phyloP scores from a whole-genome alignment of 2,797 vertebrate genomes.

The Rhinogobio ventralis region DNA sequence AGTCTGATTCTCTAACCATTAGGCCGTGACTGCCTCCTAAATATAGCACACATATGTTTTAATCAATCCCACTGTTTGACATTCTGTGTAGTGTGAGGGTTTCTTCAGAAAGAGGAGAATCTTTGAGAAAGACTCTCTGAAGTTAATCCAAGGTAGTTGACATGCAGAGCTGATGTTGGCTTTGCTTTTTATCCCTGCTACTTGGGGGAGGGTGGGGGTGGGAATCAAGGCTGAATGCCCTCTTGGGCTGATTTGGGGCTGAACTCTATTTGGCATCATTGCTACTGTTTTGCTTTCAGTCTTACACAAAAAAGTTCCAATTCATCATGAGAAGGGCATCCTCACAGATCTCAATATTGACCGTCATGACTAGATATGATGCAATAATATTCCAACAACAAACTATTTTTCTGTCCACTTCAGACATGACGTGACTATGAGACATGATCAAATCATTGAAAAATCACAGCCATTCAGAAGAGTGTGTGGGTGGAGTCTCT shows the following conservation, averaged over 20 bases:
- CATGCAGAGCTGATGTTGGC: slow-evolving; percentile 35
- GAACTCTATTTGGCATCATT: slow-evolving; percentile 1
- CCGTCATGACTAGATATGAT: too few relatives aligned
- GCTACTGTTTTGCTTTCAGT: neutral
- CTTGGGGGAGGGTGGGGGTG: neutral
- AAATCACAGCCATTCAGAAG: too few relatives aligned
- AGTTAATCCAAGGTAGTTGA: slow-evolving; percentile 39
- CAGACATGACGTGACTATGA: too few relatives aligned
- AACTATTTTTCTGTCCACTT: too few relatives aligned
- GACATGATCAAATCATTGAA: too few relatives aligned
- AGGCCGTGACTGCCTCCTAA: too few relatives aligned
- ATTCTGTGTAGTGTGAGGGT: neutral
- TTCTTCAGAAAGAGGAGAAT: neutral
- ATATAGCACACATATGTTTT: slow-evolving; percentile 8
- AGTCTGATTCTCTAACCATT: too few relatives aligned
- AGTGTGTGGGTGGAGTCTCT: too few relatives aligned
- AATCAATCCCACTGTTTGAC: slow-evolving; percentile 7
- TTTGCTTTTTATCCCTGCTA: neutral
- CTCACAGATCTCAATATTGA: neutral
- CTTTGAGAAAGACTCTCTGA: slow-evolving; percentile 33
- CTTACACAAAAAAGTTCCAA: neutral
- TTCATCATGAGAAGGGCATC: neutral
- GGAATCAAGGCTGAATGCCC: neutral
- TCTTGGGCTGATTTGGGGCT: neutral
- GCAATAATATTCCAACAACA: too few relatives aligned